Conservation (phyloP, 2,113 vertebrate genomes). For the Hipposideros armiger region DNA sequence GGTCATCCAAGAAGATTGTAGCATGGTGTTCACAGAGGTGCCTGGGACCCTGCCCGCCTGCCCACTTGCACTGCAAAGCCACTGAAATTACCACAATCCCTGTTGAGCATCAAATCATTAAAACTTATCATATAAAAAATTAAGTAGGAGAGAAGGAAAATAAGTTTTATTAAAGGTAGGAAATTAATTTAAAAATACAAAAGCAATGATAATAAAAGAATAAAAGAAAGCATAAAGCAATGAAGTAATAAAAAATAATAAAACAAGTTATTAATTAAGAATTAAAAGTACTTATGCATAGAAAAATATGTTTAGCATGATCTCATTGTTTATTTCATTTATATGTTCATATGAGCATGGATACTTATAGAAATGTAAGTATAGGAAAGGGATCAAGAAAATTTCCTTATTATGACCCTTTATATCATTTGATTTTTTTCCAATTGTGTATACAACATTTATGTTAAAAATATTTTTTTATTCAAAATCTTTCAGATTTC, state of each 20-base stretch:
- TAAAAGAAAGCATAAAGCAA: constrained; percentile 7
- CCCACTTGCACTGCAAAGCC: not conserved
- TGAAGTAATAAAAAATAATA: not conserved
- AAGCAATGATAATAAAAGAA: not conserved
- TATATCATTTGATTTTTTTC: not conserved
- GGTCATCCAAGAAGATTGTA: not conserved
- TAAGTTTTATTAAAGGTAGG: not conserved
- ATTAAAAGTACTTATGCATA: not conserved
- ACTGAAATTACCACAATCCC: not conserved
- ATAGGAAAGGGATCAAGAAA: not conserved
- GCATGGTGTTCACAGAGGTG: not conserved
- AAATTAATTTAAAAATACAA: constrained; percentile 23
- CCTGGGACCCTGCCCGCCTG: not conserved
- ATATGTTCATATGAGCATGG: not conserved
- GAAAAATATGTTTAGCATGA: not conserved
- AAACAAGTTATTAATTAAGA: not conserved
- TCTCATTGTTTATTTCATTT: not conserved
- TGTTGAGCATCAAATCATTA: not conserved
- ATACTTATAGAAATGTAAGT: constrained; percentile 2
- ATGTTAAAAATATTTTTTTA: not conserved
- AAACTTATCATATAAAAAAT: not conserved
- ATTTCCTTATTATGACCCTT: not conserved
- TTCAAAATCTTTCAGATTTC: not conserved
- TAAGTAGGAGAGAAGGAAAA: not conserved
- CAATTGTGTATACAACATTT: not conserved